Evolutionary conservation across 2,797 vertebrate species (phyloP).

Genomic region (Neostethus bicornis): DNA sequence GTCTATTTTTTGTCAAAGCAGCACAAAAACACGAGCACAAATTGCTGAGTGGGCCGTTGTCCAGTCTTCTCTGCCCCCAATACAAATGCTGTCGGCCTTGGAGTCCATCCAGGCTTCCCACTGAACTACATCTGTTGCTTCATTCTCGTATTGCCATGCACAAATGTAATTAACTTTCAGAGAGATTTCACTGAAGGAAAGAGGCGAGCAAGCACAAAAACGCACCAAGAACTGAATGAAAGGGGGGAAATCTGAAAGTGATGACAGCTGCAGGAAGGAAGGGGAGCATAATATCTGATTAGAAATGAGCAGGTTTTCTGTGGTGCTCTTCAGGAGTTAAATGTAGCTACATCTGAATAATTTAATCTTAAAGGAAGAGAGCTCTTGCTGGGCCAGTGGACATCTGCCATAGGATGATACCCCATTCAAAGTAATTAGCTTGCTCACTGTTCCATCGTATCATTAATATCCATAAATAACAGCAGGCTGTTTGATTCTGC

Average conservation of each 20-base stretch:
- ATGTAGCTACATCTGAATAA: constrained; percentile 57
- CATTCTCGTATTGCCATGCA: constrained; percentile 55
- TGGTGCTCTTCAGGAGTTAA: constrained; percentile 36
- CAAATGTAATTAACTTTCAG: constrained; percentile 62
- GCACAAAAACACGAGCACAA: constrained; percentile 19
- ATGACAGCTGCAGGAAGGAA: constrained; percentile 31
- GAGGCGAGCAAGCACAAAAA: neutral
- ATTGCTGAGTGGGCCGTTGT: constrained; percentile 27
- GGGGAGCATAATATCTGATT: constrained; percentile 6
- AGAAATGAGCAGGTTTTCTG: constrained; percentile 25
- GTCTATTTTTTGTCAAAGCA: neutral
- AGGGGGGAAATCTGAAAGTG: constrained; percentile 17
- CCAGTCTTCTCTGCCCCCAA: constrained; percentile 37
- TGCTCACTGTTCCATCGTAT: constrained; percentile 27
- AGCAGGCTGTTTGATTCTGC: constrained; percentile 38
- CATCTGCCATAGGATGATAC: constrained; percentile 50
- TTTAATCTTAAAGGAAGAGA: constrained; percentile 44
- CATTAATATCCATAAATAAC: constrained; percentile 42
- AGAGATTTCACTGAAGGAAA: constrained; percentile 41
- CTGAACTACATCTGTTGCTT: constrained; percentile 58
- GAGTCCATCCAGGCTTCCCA: constrained; percentile 60
- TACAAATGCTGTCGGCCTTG: constrained; percentile 40
- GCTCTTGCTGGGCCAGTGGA: constrained; percentile 44
- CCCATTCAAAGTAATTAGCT: constrained; percentile 43
- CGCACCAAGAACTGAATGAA: constrained; percentile 9